Evolutionary conservation across 2,888 invertebrate species (phyloP).

Genomic region (Ecliptopera silaceata): DNA sequence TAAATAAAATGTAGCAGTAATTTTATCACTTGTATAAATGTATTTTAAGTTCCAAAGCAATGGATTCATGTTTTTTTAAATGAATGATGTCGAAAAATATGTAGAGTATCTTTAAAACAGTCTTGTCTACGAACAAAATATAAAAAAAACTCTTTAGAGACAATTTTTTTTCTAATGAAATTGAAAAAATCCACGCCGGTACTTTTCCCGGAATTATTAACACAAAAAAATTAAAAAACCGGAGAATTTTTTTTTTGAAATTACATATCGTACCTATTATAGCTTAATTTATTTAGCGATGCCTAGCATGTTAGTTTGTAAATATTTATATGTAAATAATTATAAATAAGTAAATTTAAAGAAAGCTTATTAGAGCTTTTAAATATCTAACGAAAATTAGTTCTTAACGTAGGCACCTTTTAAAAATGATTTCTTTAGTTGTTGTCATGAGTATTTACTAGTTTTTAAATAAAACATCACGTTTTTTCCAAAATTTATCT

Average conservation of each 20-base stretch:
- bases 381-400: neutral
- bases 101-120: too few relatives aligned
- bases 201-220: too few relatives aligned
- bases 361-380: slow-evolving; percentile 15
- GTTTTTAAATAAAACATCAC: neutral
- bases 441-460: neutral
- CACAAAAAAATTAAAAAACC: too few relatives aligned
- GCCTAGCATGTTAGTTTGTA: slow-evolving; percentile 36
- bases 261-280: slow-evolving; percentile 26
- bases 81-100: too few relatives aligned
- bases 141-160: too few relatives aligned
- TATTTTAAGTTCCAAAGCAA: neutral
- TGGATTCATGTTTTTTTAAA: neutral
- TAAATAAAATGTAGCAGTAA: neutral
- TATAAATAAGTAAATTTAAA: slow-evolving; percentile 10
- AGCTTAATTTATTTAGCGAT: slow-evolving; percentile 21
- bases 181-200: too few relatives aligned
- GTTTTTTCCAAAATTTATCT: too few relatives aligned
- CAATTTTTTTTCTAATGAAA: too few relatives aligned
- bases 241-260: slow-evolving; percentile 1
- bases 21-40: too few relatives aligned
- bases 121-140: too few relatives aligned
- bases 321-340: slow-evolving; percentile 25
- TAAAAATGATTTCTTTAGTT: neutral
- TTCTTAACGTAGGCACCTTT: neutral